Evolutionary conservation across 2,113 vertebrate genomes (phyloP), one percentile per base, ranked within the genome.

Genomic region (Scomber colias): DNA sequence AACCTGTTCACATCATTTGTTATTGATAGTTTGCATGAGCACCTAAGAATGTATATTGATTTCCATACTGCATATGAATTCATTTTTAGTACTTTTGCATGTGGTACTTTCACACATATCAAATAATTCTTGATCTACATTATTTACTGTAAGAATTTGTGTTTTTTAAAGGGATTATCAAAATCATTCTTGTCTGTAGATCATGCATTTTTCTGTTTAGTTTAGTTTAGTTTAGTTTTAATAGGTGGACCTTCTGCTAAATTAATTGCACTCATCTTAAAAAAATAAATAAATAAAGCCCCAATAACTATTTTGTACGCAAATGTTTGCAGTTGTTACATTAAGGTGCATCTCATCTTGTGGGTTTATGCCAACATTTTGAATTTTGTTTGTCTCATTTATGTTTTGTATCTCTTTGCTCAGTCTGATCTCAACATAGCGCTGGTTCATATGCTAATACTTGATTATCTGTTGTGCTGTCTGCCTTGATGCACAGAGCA

Each of bases 11-110:
- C 70, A 17, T 86, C 48, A 48, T 80, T 53, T 72, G 45, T 75
- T 12, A 62, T 65, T 30, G n/a, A 50, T 65, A 48, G 63, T 77
- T 79, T 83, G 88, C 88, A 92, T 84, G 87, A 73, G 51, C 70
- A 82, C n/a, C 45, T 40, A 53, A 48, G 80, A 75, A 86, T 81
- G 71, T 75, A 68, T 35, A 46, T 72, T 30, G 13, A 82, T 75
- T 77, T 82, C 45, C 49, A 79, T 71, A 55, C 44, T 69, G 51
- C 50, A 82, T 55, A 69, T 53, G 21, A 67, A 67, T 17, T 54
- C 49, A 69, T 82, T 31, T 49, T 54, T 17, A 35, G 55, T 84
- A 75, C 65, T 70, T 84, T 73, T 83, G 89, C 85, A 90, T 27
- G 64, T 50, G 63, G 56, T 66, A 48, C 55, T 77, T 72, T 56